phyloP scores from a whole-genome alignment of 2,797 vertebrate species.

The Alauda arvensis region DNA sequence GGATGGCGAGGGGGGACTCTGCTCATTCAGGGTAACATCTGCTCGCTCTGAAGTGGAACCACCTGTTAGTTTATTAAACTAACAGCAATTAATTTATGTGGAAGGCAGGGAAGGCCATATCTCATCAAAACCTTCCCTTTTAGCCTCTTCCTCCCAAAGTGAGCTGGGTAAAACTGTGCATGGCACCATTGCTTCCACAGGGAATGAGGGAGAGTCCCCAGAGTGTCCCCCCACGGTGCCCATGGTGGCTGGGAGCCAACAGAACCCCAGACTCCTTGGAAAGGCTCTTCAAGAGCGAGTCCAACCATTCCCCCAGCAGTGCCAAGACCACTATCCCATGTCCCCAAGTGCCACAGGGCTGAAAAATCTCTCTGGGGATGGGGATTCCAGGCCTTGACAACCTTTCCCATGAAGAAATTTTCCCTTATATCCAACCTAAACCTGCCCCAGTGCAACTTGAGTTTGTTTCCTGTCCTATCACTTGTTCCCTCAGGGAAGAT shows the following conservation, averaged over 20 bases:
- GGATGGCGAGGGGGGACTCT: constrained; percentile 47
- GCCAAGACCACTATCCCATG: background rate
- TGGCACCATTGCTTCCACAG: background rate
- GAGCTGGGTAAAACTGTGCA: background rate
- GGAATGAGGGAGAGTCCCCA: constrained; percentile 20
- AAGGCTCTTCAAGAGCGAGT: background rate
- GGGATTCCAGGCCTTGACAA: background rate
- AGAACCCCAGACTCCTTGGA: background rate
- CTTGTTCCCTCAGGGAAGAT: background rate
- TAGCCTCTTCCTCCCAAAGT: background rate
- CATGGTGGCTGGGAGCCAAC: fast-evolving
- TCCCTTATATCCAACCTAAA: background rate
- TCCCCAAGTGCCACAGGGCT: background rate
- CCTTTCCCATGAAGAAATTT: background rate
- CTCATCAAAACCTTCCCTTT: constrained; percentile 49
- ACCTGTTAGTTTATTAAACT: constrained; percentile 77
- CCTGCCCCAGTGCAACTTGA: too few relatives aligned
- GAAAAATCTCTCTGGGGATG: background rate
- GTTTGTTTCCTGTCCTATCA: background rate
- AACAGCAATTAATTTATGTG: constrained; percentile 71
- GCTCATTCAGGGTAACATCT: constrained; percentile 72
- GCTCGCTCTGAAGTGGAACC: constrained; percentile 72
- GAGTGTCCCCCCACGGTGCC: fast-evolving
- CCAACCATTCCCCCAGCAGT: background rate
- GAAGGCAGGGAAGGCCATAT: constrained; percentile 58